Conservation (phyloP, 2,113 vertebrate species). For the Cromileptes altivelis region DNA sequence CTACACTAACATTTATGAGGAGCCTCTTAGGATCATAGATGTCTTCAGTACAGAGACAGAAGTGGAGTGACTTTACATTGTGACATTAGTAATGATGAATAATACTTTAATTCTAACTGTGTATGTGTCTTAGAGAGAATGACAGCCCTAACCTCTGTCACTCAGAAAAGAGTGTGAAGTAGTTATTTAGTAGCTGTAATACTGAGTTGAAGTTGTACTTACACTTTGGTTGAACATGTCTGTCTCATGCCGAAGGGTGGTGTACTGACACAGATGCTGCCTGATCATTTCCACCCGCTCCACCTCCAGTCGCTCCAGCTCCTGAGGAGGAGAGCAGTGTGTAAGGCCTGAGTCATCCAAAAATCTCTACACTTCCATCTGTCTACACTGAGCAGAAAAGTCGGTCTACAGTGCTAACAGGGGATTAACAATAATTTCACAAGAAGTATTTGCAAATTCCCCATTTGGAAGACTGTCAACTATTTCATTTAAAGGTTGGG, state of each 20-base stretch:
- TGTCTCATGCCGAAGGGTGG: slow-evolving; percentile 95
- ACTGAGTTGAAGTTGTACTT: slow-evolving; percentile 73
- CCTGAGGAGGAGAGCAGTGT: slow-evolving; percentile 80
- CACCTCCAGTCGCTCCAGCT: slow-evolving; percentile 95
- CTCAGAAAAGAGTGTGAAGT: neutral
- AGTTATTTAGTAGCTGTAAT: neutral
- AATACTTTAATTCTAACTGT: neutral
- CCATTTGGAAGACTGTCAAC: neutral
- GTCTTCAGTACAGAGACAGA: neutral
- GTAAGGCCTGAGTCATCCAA: neutral
- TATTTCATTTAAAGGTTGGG: too few relatives aligned
- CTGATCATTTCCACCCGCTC: slow-evolving; percentile 97
- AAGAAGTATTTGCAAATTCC: neutral
- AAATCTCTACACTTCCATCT: neutral
- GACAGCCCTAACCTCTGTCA: neutral
- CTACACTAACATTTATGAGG: too few relatives aligned
- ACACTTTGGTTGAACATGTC: slow-evolving; percentile 99
- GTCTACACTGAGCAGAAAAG: neutral
- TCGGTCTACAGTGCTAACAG: neutral
- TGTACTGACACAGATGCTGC: slow-evolving; percentile 96
- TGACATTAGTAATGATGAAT: neutral
- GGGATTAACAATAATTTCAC: neutral
- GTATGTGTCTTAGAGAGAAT: neutral
- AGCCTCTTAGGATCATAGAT: neutral
- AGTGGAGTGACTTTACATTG: too few relatives aligned